Evolutionary conservation across 2,797 vertebrate genomes (phyloP).

Genomic region (Hirundo rustica): DNA sequence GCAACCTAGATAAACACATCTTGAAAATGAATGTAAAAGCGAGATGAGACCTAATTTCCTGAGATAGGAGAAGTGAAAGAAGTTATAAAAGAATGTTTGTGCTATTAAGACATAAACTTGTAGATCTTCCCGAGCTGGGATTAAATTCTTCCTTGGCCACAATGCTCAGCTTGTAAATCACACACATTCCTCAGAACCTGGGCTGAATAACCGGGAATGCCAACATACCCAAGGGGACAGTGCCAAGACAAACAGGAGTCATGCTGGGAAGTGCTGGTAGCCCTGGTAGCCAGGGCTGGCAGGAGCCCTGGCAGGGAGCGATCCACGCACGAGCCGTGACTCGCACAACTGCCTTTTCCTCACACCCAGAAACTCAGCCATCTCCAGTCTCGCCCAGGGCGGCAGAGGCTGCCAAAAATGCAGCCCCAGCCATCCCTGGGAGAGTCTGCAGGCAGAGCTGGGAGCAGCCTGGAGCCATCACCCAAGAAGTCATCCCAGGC

Average conservation of each 20-base stretch:
- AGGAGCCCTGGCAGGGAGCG: background rate
- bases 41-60: background rate
- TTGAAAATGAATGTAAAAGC: background rate
- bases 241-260: background rate
- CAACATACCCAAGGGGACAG: background rate
- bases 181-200: background rate
- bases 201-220: background rate
- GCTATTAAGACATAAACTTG: background rate
- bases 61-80: background rate
- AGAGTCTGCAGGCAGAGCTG: background rate
- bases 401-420: background rate
- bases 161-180: background rate
- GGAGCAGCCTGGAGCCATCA: background rate
- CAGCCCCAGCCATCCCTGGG: background rate
- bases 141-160: background rate
- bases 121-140: background rate
- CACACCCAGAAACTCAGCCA: background rate
- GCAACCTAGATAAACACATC: background rate
- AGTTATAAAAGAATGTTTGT: background rate
- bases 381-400: background rate
- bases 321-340: fast-evolving
- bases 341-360: background rate
- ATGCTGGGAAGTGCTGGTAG: background rate
- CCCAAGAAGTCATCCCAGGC: background rate
- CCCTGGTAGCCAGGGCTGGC: background rate